Evolutionary conservation across 1,140 invertebrate species (phyloP).

Genomic region (Drosophila pseudoananassae): DNA sequence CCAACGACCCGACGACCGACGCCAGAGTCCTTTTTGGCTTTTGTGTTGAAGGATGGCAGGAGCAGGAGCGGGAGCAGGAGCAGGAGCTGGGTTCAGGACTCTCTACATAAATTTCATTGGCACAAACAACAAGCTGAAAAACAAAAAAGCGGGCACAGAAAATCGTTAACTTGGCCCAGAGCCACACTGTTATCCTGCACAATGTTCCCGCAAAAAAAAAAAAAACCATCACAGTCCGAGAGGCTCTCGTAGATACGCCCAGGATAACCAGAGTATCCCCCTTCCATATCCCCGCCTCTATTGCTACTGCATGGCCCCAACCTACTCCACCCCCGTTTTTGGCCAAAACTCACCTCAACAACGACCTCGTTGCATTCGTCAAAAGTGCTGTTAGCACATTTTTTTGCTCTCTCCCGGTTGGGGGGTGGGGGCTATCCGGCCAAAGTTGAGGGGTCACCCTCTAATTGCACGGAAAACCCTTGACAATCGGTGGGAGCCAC

Average conservation of each 20-base stretch:
- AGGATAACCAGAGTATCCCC: not conserved
- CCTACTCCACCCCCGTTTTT: too few species aligned
- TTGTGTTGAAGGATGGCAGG: constrained; percentile 17
- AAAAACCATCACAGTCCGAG: not conserved
- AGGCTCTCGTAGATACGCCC: not conserved
- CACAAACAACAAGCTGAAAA: constrained; percentile 11
- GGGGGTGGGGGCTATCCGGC: constrained; percentile 13
- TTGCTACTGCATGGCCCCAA: too few species aligned
- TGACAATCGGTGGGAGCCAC: constrained; percentile 14
- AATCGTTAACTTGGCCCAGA: constrained; percentile 68
- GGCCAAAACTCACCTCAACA: constrained; percentile 30
- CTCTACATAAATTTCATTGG: constrained; percentile 62
- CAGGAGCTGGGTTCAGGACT: constrained; percentile 2
- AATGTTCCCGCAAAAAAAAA: constrained; percentile 15
- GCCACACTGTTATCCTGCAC: constrained; percentile 52
- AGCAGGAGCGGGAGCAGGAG: constrained; percentile 4
- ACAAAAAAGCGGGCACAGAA: constrained; percentile 41
- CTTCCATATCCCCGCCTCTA: too few species aligned
- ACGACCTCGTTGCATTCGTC: constrained; percentile 73
- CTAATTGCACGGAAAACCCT: constrained; percentile 42
- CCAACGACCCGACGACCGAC: constrained; percentile 4
- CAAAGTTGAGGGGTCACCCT: constrained; percentile 26
- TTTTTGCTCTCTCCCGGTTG: constrained; percentile 2
- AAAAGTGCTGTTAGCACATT: constrained; percentile 57
- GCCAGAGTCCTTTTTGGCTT: constrained; percentile 35